Evolutionary conservation across 2,113 vertebrate genomes (phyloP).

Genomic region (Aldabrachelys gigantea): DNA sequence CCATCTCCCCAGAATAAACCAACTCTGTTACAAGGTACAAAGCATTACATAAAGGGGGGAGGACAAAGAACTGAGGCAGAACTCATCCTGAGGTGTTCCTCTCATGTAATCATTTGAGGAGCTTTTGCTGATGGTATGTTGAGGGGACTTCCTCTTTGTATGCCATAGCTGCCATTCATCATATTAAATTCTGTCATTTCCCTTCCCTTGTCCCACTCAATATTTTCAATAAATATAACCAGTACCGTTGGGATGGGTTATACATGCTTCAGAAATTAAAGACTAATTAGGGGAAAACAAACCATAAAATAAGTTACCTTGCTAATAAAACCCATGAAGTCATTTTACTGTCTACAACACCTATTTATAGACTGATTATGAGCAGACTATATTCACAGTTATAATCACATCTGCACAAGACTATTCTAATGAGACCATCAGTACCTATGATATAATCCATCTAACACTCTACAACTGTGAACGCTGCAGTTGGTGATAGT

Average conservation of each 20-base stretch:
- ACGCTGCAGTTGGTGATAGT: background rate
- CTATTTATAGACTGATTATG: background rate
- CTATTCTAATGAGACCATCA: background rate
- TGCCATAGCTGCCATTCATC: no score
- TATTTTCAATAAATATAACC: background rate
- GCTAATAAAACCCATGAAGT: background rate
- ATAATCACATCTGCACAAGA: background rate
- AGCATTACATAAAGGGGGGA: no score
- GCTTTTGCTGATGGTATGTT: no score
- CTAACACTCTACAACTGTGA: constrained; percentile 11
- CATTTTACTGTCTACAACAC: background rate
- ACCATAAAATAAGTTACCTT: background rate
- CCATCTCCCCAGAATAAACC: no score
- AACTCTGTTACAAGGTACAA: no score
- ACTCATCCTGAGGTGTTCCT: no score
- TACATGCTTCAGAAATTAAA: background rate
- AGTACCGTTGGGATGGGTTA: background rate
- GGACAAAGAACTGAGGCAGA: no score
- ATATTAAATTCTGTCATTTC: no score
- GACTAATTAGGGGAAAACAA: background rate
- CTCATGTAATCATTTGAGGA: no score
- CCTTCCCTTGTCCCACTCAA: no score
- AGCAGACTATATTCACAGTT: background rate
- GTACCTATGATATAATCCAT: constrained; percentile 6
- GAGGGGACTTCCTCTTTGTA: no score